These are phyloP conservation scores for Galagoides demidoff DNA, from an alignment of 2,797 vertebrate genomes.

Conservation along the genomic window DNA sequence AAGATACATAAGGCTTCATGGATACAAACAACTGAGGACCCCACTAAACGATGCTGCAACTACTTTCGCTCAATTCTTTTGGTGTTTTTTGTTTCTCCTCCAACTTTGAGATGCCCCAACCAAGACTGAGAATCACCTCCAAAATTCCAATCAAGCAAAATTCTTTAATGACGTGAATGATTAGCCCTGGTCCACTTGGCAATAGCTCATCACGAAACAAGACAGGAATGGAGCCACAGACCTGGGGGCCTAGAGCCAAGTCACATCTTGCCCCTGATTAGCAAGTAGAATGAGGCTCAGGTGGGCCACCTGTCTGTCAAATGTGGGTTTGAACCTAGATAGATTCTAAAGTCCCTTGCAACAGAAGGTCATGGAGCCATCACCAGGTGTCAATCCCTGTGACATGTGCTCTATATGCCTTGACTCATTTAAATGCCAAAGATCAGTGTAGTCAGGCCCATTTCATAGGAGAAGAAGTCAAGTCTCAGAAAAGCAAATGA, in stretches of 20 bases:
- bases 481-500: background rate
- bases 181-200: background rate
- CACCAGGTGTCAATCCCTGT: background rate
- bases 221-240: background rate
- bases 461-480: background rate
- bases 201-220: fast-evolving
- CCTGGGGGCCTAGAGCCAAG: background rate
- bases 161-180: background rate
- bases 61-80: too few species aligned
- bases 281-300: background rate
- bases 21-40: background rate
- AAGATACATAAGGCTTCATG: background rate
- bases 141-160: background rate
- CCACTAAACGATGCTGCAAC: background rate
- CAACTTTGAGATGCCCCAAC: background rate
- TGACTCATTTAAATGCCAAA: background rate
- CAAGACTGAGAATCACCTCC: background rate
- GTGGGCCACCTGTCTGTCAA: background rate
- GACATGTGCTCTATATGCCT: fast-evolving
- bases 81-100: background rate
- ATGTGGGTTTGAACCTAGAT: background rate
- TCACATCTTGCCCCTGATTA: background rate
- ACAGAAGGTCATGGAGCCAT: background rate
- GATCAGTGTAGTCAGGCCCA: fast-evolving
- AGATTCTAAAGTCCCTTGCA: background rate